Evolutionary conservation across 2,797 vertebrate genomes (phyloP).

Genomic region (Notamacropus eugenii): DNA sequence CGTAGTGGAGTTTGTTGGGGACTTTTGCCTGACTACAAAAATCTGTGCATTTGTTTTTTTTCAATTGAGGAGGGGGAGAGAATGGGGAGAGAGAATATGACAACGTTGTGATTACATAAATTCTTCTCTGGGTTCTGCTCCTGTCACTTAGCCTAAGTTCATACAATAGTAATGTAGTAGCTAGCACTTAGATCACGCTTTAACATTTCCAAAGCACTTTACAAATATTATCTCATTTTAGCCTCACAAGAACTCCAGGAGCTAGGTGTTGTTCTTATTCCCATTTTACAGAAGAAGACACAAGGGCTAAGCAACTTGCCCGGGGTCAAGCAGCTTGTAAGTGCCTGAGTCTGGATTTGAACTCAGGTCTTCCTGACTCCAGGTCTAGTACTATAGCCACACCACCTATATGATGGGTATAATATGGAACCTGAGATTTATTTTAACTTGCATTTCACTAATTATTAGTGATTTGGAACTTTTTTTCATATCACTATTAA

Average conservation of each 20-base stretch:
- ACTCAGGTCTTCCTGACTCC: background rate
- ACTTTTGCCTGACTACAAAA: background rate
- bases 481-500: background rate
- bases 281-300: background rate
- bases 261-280: background rate
- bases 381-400: background rate
- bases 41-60: background rate
- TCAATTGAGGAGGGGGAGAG: background rate
- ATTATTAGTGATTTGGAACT: background rate
- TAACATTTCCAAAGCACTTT: background rate
- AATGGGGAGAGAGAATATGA: background rate
- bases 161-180: background rate
- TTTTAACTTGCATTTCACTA: background rate
- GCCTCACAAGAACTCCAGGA: background rate
- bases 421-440: background rate
- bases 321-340: background rate
- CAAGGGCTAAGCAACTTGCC: background rate
- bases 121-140: background rate
- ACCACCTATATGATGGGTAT: background rate
- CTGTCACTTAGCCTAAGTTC: background rate
- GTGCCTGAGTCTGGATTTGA: background rate
- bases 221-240: background rate
- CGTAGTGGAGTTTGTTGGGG: background rate
- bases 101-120: background rate
- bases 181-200: rapidly evolving